Conservation (phyloP, 2,113 vertebrate genomes). For the Phyllostomus discolor region DNA sequence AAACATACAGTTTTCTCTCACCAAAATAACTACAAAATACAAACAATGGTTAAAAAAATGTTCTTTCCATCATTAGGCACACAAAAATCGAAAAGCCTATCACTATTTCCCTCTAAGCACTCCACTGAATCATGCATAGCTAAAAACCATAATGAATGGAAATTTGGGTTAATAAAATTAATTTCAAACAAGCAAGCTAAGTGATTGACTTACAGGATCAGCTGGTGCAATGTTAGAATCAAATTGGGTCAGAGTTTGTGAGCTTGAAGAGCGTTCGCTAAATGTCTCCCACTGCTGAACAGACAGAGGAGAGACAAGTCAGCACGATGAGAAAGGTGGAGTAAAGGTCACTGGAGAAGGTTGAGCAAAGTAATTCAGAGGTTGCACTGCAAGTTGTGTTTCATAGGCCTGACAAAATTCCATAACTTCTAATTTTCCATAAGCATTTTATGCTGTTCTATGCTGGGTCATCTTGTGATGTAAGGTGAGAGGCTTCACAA, state of each 20-base stretch:
- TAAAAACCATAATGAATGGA: constrained; percentile 80
- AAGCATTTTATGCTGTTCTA: constrained; percentile 38
- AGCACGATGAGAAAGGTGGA: constrained; percentile 83
- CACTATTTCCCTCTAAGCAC: constrained; percentile 78
- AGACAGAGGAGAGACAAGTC: constrained; percentile 98
- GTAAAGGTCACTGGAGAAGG: constrained; percentile 81
- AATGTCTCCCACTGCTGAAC: constrained; percentile 99
- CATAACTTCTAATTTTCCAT: constrained; percentile 2
- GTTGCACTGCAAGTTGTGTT: constrained; percentile 80
- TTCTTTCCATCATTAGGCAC: constrained; percentile 55
- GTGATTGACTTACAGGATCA: constrained; percentile 99
- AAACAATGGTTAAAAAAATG: constrained; percentile 57
- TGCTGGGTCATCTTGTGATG: not conserved
- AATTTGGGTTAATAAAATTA: constrained; percentile 97
- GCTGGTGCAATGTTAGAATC: constrained; percentile 99
- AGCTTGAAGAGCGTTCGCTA: constrained; percentile 99
- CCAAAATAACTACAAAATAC: constrained; percentile 59
- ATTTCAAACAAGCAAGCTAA: constrained; percentile 97
- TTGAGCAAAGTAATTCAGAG: constrained; percentile 77
- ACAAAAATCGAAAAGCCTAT: constrained; percentile 74
- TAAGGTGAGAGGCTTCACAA: constrained; percentile 8
- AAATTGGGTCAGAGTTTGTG: constrained; percentile 99
- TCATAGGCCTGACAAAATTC: not conserved
- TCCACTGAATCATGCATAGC: constrained; percentile 80
- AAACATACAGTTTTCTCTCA: constrained; percentile 48